Base-by-base conservation (phyloP, 2,888 invertebrate species). In the Epinotia brunnichana region DNA sequence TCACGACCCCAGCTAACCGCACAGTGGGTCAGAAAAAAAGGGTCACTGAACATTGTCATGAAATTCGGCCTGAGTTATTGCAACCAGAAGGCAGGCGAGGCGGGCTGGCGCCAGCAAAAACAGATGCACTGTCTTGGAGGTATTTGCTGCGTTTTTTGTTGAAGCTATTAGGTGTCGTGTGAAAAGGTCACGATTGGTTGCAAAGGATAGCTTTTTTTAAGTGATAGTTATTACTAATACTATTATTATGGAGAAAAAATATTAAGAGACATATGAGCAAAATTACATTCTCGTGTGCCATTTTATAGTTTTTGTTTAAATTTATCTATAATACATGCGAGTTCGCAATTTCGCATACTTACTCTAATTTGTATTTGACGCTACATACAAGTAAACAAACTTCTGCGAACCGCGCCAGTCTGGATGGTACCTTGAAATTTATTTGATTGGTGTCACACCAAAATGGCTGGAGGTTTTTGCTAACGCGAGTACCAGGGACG, bases 31-130 rank as follows among this genome's bases (percentile, higher is more conserved):
- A 59, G 15, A 61, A 60, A 48, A 61, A 61, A 44, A 61, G 61
- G 61, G 61, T 61, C 61, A 61, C n/a, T 61, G 9, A 61, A 44
- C 2, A 41, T 19, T 39, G 60, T 60, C 21, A 19, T 51, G 48
- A 79, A 79, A 81, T 81, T 79, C 80, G 70, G 74, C 69, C 63
- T 89, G 86, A 88, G 79, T 88, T 88, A 89, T 88, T 80, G 85
- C 82, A 80, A 81, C 80, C 87, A 87, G 75, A 77, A 76, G 83
- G 77, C 64, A 84, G 82, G 82, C 83, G 67, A 84, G 82, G 82
- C 83, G 67, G 41, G 17, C 51, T 81, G 88, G 88, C 88, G 88
- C 87, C 88, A 77, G 21, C n/a, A 19, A 48, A 69, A 81, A 84
- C 84, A 84, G 77, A 62, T 73, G 61, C 44, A 60, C 19, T 60